Evolutionary conservation across 2,113 vertebrate species (phyloP).

Genomic region (Phyllopteryx taeniolatus): DNA sequence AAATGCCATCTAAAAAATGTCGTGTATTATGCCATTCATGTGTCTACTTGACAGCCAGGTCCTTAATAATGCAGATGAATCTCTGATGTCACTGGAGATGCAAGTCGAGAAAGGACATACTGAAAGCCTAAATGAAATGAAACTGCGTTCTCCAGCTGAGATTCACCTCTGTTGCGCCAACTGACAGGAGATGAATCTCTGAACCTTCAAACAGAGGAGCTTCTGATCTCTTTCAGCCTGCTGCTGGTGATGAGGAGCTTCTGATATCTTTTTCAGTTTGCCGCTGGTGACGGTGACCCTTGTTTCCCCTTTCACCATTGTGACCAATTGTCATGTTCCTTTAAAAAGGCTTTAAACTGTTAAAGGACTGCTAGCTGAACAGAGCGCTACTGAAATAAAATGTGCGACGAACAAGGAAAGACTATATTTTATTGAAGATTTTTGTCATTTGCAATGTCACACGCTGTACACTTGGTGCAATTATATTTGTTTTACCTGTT

Average conservation of each 20-base stretch:
- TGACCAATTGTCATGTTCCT: constrained; percentile 66
- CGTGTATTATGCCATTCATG: neutral
- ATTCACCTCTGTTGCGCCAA: constrained; percentile 49
- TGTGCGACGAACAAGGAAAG: constrained; percentile 48
- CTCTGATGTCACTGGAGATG: constrained; percentile 32
- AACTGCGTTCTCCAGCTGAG: constrained; percentile 31
- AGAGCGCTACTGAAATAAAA: constrained; percentile 53
- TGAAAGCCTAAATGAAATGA: constrained; percentile 32
- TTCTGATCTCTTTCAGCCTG: constrained; percentile 65
- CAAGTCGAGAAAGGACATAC: constrained; percentile 39
- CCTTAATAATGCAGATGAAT: constrained; percentile 8
- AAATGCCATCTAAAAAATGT: neutral
- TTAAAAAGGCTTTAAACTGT: constrained; percentile 66
- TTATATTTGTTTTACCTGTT: constrained; percentile 31
- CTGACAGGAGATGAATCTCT: constrained; percentile 68
- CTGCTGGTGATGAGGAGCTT: constrained; percentile 64
- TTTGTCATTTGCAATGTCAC: constrained; percentile 20
- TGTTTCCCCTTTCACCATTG: constrained; percentile 58
- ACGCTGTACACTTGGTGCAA: constrained; percentile 16
- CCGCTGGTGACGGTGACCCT: constrained; percentile 75
- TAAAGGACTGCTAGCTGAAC: constrained; percentile 56
- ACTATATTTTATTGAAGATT: constrained; percentile 49
- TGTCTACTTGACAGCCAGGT: constrained; percentile 8
- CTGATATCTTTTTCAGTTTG: constrained; percentile 65
- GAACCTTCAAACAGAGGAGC: constrained; percentile 56